These are phyloP conservation scores for Brachyptera risi DNA, from an alignment of 2,888 invertebrate species.

Conservation along the genomic window DNA sequence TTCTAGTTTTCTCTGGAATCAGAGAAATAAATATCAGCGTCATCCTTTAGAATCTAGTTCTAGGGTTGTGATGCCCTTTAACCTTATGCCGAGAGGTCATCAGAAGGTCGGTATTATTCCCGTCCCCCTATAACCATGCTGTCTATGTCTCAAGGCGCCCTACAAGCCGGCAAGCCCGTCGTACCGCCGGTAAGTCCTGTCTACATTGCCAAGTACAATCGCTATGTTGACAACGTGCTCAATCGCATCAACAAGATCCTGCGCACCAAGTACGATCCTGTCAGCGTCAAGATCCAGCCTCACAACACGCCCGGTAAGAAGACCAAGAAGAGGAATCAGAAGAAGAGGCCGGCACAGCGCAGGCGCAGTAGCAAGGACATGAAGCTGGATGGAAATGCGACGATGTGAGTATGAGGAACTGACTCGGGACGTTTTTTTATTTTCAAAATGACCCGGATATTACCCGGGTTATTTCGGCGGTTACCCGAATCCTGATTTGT, in stretches of 20 bases:
- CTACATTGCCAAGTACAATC: constrained; percentile 77
- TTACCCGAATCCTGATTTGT: too few relatives aligned
- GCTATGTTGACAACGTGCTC: constrained; percentile 78
- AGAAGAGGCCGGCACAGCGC: constrained; percentile 32
- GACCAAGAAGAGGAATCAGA: constrained; percentile 40
- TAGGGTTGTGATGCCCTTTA: too few relatives aligned
- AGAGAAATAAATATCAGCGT: too few relatives aligned
- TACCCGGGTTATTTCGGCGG: too few relatives aligned
- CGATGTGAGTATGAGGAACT: constrained; percentile 4
- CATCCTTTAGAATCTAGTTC: too few relatives aligned
- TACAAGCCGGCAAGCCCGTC: neutral
- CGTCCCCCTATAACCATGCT: too few relatives aligned
- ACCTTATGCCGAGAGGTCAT: too few relatives aligned
- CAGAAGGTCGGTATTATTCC: too few relatives aligned
- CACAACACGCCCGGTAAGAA: constrained; percentile 52
- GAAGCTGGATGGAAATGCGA: neutral
- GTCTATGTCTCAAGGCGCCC: too few relatives aligned
- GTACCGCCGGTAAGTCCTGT: constrained; percentile 54
- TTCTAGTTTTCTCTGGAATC: too few relatives aligned
- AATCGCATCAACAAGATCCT: constrained; percentile 77
- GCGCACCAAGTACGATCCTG: constrained; percentile 76
- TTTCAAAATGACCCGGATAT: too few relatives aligned
- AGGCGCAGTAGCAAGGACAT: constrained; percentile 25
- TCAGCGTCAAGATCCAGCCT: constrained; percentile 66
- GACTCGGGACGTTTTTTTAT: too few relatives aligned